A percentile compares a stretch with the other conserved stretches of the same genome.
Evolutionary conservation across 2,797 vertebrate species (phyloP).

Genomic region (Cryptoprocta ferox): DNA sequence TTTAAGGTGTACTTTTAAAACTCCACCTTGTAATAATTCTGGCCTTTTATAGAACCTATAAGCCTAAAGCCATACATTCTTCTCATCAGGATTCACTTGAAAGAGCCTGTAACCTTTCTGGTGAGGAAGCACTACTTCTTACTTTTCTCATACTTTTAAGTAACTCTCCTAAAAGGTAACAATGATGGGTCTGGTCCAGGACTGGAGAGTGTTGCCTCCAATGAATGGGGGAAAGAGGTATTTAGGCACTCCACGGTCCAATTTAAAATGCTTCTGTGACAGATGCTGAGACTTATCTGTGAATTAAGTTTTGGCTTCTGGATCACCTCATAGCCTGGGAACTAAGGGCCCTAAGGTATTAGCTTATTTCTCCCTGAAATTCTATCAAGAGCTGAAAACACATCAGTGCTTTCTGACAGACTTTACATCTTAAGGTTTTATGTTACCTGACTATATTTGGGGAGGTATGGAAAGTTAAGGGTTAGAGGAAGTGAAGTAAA

Average conservation of each 20-base stretch:
- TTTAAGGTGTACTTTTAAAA: slow-evolving; percentile 7
- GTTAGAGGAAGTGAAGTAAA: neutral
- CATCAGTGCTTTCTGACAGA: neutral
- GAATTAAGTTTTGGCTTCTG: neutral
- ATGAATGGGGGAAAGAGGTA: neutral
- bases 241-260: neutral
- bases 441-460: neutral
- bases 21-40: neutral
- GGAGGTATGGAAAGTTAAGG: neutral
- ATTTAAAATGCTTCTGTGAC: neutral
- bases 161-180: neutral
- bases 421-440: neutral
- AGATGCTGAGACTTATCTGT: neutral
- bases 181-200: neutral
- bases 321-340: neutral
- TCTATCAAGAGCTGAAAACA: neutral
- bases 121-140: neutral
- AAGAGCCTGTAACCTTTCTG: neutral
- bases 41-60: neutral
- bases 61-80: neutral
- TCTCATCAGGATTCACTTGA: neutral
- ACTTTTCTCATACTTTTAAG: neutral
- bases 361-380: neutral
- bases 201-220: neutral
- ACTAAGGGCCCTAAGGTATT: neutral